Base-by-base conservation (phyloP, 2,888 invertebrate genomes). In the Orthosia incerta region DNA sequence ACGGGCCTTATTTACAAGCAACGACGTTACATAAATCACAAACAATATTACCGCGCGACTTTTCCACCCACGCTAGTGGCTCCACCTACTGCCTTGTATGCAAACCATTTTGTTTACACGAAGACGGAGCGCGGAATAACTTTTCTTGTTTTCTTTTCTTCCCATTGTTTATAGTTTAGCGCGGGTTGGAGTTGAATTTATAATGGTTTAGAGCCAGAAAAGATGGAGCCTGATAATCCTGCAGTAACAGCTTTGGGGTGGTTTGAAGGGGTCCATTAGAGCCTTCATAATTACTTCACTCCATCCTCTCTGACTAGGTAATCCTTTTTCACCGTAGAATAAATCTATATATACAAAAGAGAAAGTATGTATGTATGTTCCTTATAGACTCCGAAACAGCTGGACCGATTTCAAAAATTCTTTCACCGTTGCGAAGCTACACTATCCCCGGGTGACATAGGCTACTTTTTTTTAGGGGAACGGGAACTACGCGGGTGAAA, bases 51-150 rank as follows among this genome's bases (percentile, higher is more conserved):
- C 70, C 57, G 20, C 68, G 31, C 51, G 83, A 68, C 61, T 70
- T 70, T 75, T 55, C 84, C 65, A 31, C 55, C 51, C 53, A 26
- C 60, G 46, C 55, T 45, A 59, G 71, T 80, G 71, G 67, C 80
- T 69, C 69, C 84, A 76, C 71, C 79, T 82, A 80, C 74, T 61
- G 74, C 69, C 72, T 79, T 31, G 66, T 87, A 88, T 89, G 89
- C 88, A 87, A 88, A 90, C 85, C 80, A 87, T 88, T 88, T 87
- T 86, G 84, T 90, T 88, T 88, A 89, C 87, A 86, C 82, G 70
- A 72, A 80, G 82, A 81, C 61, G 73, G 59, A 72, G 80, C 78
- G 77, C 68, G 81, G 79, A 89, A 90, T 88, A 91, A 90, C 87
- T 89, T 91, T 90, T 88, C 84, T 78, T 86, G 86, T 90, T 90